Percentiles rank a stretch among this genome's conserved stretches.
These are phyloP conservation scores for Lepilemur septentrionalis DNA, from an alignment of 2,797 vertebrate species.

Conservation along the genomic window DNA sequence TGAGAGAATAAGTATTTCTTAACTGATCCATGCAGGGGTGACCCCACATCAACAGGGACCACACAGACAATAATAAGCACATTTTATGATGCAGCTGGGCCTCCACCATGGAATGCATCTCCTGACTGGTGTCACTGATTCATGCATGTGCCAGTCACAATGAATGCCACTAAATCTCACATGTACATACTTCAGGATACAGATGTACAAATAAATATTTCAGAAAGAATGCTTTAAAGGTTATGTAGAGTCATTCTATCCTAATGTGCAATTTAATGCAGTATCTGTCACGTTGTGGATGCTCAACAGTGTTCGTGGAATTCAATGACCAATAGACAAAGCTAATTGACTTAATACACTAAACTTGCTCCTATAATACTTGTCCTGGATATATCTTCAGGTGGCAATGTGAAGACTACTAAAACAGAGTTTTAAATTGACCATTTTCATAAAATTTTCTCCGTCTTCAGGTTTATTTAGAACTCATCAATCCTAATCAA, in stretches of 20 bases:
- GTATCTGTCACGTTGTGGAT: neutral
- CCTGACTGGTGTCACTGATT: neutral
- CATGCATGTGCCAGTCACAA: neutral
- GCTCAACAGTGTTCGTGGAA: neutral
- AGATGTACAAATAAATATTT: conserved; percentile 1
- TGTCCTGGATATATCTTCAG: neutral
- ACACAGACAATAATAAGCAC: conserved; percentile 18
- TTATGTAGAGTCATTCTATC: neutral
- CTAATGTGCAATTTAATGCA: neutral
- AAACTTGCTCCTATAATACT: neutral
- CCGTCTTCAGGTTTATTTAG: neutral
- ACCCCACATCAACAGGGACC: neutral
- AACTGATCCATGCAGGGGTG: neutral
- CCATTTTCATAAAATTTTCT: neutral
- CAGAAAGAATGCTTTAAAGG: neutral
- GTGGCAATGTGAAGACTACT: neutral
- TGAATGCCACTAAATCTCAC: neutral
- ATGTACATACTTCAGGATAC: neutral
- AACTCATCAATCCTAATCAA: neutral
- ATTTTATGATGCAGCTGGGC: neutral
- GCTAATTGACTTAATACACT: neutral
- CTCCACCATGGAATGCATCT: neutral
- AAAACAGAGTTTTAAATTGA: neutral
- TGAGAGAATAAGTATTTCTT: neutral
- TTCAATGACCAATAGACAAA: neutral